phyloP scores from a whole-genome alignment of 53 echinoderm and acorn worm genomes.

The Echinarachnius parma region DNA sequence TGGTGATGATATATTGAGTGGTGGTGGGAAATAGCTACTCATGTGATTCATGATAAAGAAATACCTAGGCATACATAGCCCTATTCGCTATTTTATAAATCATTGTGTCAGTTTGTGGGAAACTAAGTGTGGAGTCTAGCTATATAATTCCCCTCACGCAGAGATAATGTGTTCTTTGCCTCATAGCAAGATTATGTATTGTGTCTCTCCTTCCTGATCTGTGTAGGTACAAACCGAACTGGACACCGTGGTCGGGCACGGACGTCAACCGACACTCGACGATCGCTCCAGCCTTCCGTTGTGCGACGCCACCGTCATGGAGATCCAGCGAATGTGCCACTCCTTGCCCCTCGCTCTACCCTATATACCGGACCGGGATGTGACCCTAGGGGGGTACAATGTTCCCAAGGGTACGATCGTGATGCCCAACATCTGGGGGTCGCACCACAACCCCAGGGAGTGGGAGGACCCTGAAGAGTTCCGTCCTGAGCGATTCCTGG shows the following conservation, averaged over 20 bases:
- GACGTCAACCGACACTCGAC: constrained; percentile 46
- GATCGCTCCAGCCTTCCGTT: constrained; percentile 45
- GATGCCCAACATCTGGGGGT: background rate
- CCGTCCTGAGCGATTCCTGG: background rate
- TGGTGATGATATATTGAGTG: too few species aligned
- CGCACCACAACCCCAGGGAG: background rate
- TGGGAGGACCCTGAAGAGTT: background rate
- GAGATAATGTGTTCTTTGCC: too few species aligned
- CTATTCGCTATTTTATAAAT: too few species aligned
- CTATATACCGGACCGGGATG: background rate
- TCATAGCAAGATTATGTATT: too few species aligned
- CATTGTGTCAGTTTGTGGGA: too few species aligned
- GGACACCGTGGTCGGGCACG: constrained; percentile 51
- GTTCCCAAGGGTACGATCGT: constrained; percentile 26
- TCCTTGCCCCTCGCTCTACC: constrained; percentile 10
- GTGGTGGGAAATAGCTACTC: too few species aligned
- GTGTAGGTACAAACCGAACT: constrained; percentile 60
- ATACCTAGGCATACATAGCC: too few species aligned
- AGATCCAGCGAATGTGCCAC: constrained; percentile 44
- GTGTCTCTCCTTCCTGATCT: background rate
- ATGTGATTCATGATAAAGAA: too few species aligned
- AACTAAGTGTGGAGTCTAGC: too few species aligned
- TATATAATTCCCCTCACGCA: too few species aligned
- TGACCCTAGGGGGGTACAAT: constrained; percentile 10
- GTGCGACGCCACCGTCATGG: constrained; percentile 48